Evolutionary conservation across 1,140 invertebrate species (phyloP).

Genomic region (Drosophila hydei): DNA sequence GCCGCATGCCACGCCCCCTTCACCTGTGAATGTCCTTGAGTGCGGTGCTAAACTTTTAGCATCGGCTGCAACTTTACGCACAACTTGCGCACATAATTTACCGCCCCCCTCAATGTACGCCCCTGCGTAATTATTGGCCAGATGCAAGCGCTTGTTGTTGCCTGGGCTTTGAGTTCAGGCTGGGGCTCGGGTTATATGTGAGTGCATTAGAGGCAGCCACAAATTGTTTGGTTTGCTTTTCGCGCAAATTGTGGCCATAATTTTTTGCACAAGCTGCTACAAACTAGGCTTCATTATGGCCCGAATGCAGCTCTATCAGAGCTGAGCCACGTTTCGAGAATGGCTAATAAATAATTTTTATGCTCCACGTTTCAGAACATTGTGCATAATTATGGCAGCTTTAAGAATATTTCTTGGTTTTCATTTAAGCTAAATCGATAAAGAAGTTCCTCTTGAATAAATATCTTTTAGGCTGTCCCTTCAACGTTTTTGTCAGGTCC

Average conservation of each 20-base stretch:
- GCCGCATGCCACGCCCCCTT: neutral
- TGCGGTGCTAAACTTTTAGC: constrained; percentile 76
- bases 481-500: too few relatives aligned
- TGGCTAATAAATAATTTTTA: constrained; percentile 24
- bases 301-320: constrained; percentile 54
- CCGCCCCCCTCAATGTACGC: constrained; percentile 9
- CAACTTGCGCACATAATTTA: constrained; percentile 78
- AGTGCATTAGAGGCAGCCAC: constrained; percentile 78
- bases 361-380: neutral
- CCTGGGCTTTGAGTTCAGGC: constrained; percentile 1
- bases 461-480: too few relatives aligned
- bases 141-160: constrained; percentile 26
- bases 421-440: too few relatives aligned
- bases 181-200: constrained; percentile 61
- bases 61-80: constrained; percentile 73
- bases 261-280: constrained; percentile 49
- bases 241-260: constrained; percentile 77
- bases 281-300: constrained; percentile 50
- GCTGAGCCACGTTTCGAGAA: constrained; percentile 21
- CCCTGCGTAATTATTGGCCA: constrained; percentile 73
- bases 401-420: neutral
- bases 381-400: neutral
- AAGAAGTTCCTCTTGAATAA: too few relatives aligned
- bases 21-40: constrained; percentile 40
- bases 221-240: constrained; percentile 77